Evolutionary conservation across 2,113 vertebrate species (phyloP).

Genomic region (Nothobranchius kuhntae): DNA sequence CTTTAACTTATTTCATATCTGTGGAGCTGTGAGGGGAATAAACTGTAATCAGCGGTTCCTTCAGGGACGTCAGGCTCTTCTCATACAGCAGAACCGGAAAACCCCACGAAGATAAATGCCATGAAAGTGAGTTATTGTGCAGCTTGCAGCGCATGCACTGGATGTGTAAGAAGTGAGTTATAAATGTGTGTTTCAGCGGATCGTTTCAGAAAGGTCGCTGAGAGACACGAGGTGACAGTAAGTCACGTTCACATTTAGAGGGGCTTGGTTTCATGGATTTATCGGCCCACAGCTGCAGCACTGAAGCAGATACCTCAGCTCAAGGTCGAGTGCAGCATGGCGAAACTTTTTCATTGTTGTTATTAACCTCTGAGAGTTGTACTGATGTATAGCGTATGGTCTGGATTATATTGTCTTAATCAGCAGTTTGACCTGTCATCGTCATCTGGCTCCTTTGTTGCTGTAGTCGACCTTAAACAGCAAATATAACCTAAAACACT

Average conservation of each 20-base stretch:
- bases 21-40: conserved; percentile 28
- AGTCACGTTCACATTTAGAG: conserved; percentile 25
- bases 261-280: conserved; percentile 33
- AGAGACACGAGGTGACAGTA: conserved; percentile 26
- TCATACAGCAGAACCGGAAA: conserved; percentile 33
- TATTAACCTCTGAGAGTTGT: conserved; percentile 19
- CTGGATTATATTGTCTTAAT: neutral
- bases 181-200: conserved; percentile 39
- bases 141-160: conserved; percentile 2
- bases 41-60: conserved; percentile 35
- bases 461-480: conserved; percentile 32
- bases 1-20: conserved; percentile 41
- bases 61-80: conserved; percentile 25
- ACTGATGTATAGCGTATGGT: neutral
- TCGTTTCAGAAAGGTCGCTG: conserved; percentile 42
- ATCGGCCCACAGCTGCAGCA: conserved; percentile 18
- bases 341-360: conserved; percentile 23
- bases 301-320: conserved; percentile 13
- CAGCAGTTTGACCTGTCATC: neutral
- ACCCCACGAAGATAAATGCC: conserved; percentile 41
- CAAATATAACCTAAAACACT: conserved; percentile 1
- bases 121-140: conserved; percentile 46
- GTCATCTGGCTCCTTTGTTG: neutral
- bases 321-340: conserved; percentile 29
- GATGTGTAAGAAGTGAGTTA: conserved; percentile 32